Percentiles rank a stretch among this genome's conserved stretches.
phyloP scores from a whole-genome alignment of 2,113 vertebrate species.

The mouse (Mus musculus) region GRCm39 chr12:54640001-54640500 shows the following conservation, averaged over 20 bases:
- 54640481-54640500: not conserved
- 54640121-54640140: not conserved
- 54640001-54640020: no score
- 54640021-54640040: not conserved
- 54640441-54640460: not conserved
- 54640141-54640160: not conserved
- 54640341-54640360: not conserved
- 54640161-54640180: not conserved
- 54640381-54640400: not conserved
- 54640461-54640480: not conserved
- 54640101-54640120: not conserved
- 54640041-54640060: not conserved
- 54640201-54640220: no score
- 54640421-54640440: not conserved
- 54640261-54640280: no score
- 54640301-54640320: no score
- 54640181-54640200: not conserved
- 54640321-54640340: no score
- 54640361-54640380: not conserved
- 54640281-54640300: no score
- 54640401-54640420: not conserved
- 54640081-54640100: not conserved
- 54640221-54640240: no score
- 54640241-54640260: no score
- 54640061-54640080: not conserved